These are phyloP conservation scores for Leucosticte australis DNA, from an alignment of 2,113 vertebrate species.

Conservation along the genomic window DNA sequence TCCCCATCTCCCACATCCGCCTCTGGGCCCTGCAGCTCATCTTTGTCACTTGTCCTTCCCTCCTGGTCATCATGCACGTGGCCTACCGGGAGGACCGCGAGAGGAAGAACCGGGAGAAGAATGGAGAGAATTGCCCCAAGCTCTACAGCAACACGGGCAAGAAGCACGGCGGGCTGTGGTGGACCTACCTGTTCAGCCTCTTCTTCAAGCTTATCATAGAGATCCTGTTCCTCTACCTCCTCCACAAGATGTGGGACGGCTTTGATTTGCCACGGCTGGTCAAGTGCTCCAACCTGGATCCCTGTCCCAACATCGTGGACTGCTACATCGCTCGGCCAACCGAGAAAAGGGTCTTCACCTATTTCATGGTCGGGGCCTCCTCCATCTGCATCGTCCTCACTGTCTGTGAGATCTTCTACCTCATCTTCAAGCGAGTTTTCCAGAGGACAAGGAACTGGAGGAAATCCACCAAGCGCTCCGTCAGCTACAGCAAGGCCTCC, in stretches of 20 bases:
- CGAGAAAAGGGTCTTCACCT: slow-evolving; percentile 81
- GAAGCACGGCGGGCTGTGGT: slow-evolving; percentile 83
- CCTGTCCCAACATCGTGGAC: slow-evolving; percentile 80
- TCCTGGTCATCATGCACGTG: slow-evolving; percentile 90
- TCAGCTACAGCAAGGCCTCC: slow-evolving; percentile 71
- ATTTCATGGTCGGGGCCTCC: slow-evolving; percentile 82
- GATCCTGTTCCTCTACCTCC: slow-evolving; percentile 76
- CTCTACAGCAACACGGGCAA: slow-evolving; percentile 78
- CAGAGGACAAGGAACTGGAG: slow-evolving; percentile 54
- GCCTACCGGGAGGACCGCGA: slow-evolving; percentile 87
- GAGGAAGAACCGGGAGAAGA: slow-evolving; percentile 70
- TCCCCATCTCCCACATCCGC: slow-evolving; percentile 92
- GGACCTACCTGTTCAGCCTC: slow-evolving; percentile 82
- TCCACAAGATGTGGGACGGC: slow-evolving; percentile 80
- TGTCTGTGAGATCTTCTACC: slow-evolving; percentile 81
- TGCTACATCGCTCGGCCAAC: slow-evolving; percentile 83
- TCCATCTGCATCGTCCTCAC: slow-evolving; percentile 79
- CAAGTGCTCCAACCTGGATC: slow-evolving; percentile 67
- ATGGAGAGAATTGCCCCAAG: slow-evolving; percentile 73
- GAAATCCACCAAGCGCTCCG: background rate
- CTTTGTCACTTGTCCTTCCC: slow-evolving; percentile 90
- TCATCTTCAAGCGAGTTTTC: slow-evolving; percentile 73
- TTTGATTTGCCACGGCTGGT: slow-evolving; percentile 78
- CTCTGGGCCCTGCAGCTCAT: slow-evolving; percentile 97
- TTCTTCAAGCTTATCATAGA: slow-evolving; percentile 80